These are phyloP conservation scores for Hormaphis cornu DNA, from an alignment of 1,140 invertebrate genomes.

Conservation along the genomic window DNA sequence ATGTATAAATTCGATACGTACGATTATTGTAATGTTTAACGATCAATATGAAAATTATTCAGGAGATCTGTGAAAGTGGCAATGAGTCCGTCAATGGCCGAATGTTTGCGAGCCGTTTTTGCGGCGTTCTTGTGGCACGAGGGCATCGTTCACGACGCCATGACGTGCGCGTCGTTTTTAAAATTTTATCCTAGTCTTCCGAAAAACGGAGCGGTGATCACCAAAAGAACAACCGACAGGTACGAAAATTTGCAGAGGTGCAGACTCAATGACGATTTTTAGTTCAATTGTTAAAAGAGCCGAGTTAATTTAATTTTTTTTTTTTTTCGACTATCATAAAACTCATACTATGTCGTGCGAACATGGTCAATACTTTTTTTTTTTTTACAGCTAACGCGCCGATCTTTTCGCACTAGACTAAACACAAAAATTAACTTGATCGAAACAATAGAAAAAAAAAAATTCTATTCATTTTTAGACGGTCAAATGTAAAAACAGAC, in stretches of 20 bases:
- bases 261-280: no score
- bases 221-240: slow-evolving; percentile 50
- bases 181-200: slow-evolving; percentile 86
- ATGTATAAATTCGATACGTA: no score
- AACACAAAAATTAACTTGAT: no score
- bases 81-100: slow-evolving; percentile 83
- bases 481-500: no score
- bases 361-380: no score
- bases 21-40: no score
- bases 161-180: slow-evolving; percentile 90
- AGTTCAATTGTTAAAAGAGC: neutral
- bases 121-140: slow-evolving; percentile 96
- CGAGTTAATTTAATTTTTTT: neutral
- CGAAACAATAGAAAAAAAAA: no score
- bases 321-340: no score
- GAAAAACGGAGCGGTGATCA: slow-evolving; percentile 65
- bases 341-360: no score
- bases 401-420: no score
- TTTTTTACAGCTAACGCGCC: no score
- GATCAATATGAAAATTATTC: neutral
- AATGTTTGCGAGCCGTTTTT: slow-evolving; percentile 85
- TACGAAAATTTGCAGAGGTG: slow-evolving; percentile 9
- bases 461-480: no score
- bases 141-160: slow-evolving; percentile 92
- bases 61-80: neutral